phyloP scores from a whole-genome alignment of 2,888 invertebrate species.

The Anaspis maculata region DNA sequence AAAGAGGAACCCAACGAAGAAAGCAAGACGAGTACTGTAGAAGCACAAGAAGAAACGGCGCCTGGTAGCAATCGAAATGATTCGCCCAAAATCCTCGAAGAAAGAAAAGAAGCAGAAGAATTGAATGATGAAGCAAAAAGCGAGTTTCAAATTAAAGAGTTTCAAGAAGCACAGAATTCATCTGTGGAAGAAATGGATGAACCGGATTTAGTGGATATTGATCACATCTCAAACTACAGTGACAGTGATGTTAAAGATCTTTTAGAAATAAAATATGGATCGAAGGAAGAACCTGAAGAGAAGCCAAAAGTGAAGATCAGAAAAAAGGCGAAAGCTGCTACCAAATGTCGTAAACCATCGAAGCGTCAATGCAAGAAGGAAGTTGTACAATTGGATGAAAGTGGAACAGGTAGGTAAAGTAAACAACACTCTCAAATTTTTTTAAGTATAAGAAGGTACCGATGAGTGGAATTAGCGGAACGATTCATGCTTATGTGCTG shows the following conservation, averaged over 20 bases:
- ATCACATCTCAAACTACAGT: neutral
- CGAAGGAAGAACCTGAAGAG: neutral
- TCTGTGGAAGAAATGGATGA: conserved; percentile 3
- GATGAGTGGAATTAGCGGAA: no score
- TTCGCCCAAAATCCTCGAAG: neutral
- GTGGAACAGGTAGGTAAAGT: no score
- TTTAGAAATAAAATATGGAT: neutral
- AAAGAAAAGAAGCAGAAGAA: conserved; percentile 1
- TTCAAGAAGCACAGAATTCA: conserved; percentile 7
- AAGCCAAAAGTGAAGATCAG: neutral
- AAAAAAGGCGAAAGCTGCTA: neutral
- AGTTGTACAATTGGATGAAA: conserved; percentile 5
- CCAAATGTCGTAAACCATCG: neutral
- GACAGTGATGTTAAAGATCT: neutral
- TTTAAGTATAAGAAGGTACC: no score
- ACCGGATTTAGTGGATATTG: no score
- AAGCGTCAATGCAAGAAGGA: neutral
- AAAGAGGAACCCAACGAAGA: neutral
- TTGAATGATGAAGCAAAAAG: conserved; percentile 1
- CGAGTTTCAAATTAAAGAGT: conserved; percentile 1
- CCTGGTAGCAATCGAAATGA: conserved; percentile 1
- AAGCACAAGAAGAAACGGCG: no score
- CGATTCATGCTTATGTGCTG: no score
- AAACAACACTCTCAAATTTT: no score
- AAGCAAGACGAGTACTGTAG: neutral